phyloP scores from a whole-genome alignment of 1,140 invertebrate genomes.

The Drosophila subpulchrella region DNA sequence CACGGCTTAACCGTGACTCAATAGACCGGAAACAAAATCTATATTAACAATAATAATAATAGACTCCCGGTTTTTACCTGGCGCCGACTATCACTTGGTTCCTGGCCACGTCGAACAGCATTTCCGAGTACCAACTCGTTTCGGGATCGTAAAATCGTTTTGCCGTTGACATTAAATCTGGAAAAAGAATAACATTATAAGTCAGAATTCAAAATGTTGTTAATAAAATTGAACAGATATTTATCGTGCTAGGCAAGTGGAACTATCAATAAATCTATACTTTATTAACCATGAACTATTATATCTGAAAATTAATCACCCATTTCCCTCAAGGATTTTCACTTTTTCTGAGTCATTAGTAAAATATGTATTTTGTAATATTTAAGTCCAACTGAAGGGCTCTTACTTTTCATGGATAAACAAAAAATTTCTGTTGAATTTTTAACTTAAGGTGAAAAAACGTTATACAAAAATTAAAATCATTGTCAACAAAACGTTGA shows the following conservation, averaged over 20 bases:
- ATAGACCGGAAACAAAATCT: constrained; percentile 26
- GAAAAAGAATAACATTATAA: constrained; percentile 39
- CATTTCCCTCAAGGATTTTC: neutral
- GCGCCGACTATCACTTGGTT: constrained; percentile 93
- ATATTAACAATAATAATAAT: constrained; percentile 10
- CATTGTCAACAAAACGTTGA: constrained; percentile 61
- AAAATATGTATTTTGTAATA: neutral
- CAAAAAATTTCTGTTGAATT: constrained; percentile 34
- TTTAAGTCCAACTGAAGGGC: constrained; percentile 14
- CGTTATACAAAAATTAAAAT: constrained; percentile 47
- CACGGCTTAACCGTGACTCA: constrained; percentile 37
- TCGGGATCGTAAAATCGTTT: constrained; percentile 88
- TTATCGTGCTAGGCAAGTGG: neutral
- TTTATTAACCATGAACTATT: neutral
- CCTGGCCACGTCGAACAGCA: constrained; percentile 92
- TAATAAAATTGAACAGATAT: neutral
- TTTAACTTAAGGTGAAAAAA: constrained; percentile 17
- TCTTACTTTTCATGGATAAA: constrained; percentile 16
- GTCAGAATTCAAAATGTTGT: neutral
- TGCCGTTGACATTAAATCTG: constrained; percentile 86
- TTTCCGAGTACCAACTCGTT: constrained; percentile 90
- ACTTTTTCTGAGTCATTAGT: neutral
- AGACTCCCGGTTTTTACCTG: constrained; percentile 86
- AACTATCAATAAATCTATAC: neutral
- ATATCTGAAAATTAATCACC: neutral